A percentile compares a stretch with the other conserved stretches of the same genome.
phyloP scores from a whole-genome alignment of 2,797 vertebrate species.

The Peromyscus eremicus region DNA sequence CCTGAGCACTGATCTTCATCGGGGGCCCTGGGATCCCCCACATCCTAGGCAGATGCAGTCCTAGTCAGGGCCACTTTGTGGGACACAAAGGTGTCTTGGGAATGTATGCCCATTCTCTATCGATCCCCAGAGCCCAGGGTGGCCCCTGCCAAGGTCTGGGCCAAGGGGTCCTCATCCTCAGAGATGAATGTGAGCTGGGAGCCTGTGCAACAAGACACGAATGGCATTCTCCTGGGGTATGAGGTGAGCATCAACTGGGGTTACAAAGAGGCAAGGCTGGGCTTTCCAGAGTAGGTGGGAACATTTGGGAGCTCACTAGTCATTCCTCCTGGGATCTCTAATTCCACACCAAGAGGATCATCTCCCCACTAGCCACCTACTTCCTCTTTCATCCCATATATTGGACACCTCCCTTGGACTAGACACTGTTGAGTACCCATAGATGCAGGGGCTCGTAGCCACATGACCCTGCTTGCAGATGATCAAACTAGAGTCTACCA shows the following conservation, averaged over 20 bases:
- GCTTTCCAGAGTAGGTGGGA: background rate
- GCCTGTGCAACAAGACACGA: slow-evolving; percentile 90
- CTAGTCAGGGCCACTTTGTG: background rate
- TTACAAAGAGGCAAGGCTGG: background rate
- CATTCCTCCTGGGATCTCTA: background rate
- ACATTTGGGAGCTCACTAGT: no score
- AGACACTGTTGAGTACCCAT: background rate
- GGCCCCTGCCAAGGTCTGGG: slow-evolving; percentile 92
- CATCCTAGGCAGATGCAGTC: background rate
- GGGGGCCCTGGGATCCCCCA: background rate
- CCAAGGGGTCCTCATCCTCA: slow-evolving; percentile 93
- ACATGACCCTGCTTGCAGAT: background rate
- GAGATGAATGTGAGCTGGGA: slow-evolving; percentile 97
- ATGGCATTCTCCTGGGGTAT: slow-evolving; percentile 95
- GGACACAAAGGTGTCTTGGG: background rate
- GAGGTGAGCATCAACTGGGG: slow-evolving; percentile 90
- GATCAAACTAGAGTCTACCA: background rate
- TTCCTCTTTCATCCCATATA: background rate
- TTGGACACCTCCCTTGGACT: background rate
- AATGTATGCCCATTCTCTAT: slow-evolving; percentile 32
- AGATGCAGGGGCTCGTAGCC: background rate
- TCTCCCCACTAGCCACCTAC: background rate
- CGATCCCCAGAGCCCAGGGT: slow-evolving; percentile 92
- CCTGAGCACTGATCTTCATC: background rate
- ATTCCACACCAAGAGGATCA: background rate